Evolutionary conservation across 64 coral and sea anemone genomes (phyloP).

Genomic region (Anthopleura sola): DNA sequence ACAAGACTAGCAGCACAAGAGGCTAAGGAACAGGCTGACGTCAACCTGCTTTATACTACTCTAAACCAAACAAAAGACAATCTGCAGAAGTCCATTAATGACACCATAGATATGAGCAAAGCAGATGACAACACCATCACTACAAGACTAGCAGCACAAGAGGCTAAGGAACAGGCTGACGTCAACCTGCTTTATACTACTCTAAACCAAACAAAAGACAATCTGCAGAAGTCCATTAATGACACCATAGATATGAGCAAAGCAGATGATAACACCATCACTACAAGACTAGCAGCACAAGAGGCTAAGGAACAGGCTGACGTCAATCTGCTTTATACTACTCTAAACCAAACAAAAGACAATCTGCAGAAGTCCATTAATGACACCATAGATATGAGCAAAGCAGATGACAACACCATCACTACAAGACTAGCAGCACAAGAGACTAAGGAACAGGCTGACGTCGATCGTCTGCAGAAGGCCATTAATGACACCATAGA

Average conservation of each 20-base stretch:
- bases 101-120: too few species aligned
- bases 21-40: too few species aligned
- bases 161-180: background rate
- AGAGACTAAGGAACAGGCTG: background rate
- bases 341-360: background rate
- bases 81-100: too few species aligned
- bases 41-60: background rate
- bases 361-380: background rate
- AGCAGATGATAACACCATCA: background rate
- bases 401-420: background rate
- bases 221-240: background rate
- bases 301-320: background rate
- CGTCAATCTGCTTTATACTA: background rate
- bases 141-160: background rate
- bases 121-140: too few species aligned
- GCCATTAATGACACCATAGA: background rate
- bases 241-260: background rate
- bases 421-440: background rate
- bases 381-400: background rate
- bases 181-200: too few species aligned
- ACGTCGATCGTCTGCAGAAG: background rate
- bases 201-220: too few species aligned
- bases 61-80: background rate
- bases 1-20: too few species aligned
- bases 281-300: background rate